Evolutionary conservation across 30 jellyfish, hydroid and myxozoan genomes (phyloP).

Genomic region (Cassiopea xamachana): DNA sequence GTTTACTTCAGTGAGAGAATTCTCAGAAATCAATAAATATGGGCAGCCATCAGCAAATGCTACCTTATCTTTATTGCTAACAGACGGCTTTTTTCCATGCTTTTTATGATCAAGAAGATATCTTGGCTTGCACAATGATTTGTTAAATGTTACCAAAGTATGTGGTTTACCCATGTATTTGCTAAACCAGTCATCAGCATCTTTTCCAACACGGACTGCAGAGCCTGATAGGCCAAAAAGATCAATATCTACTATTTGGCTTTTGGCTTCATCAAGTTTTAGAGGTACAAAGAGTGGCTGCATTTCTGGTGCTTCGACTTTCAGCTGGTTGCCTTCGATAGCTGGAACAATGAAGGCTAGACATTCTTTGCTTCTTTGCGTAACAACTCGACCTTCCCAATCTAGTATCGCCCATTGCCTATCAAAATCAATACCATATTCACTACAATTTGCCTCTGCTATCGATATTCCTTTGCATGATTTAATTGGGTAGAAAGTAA

Average conservation of each 20-base stretch:
- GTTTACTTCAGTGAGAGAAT: constrained; percentile 42
- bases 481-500: constrained; percentile 48
- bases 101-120: background rate
- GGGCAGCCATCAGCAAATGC: constrained; percentile 76
- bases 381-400: constrained; percentile 33
- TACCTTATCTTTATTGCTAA: constrained; percentile 9
- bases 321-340: constrained; percentile 13
- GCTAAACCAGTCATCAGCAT: constrained; percentile 60
- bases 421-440: constrained; percentile 57
- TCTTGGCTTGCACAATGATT: constrained; percentile 37
- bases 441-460: constrained; percentile 52
- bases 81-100: background rate
- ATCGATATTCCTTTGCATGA: constrained; percentile 59
- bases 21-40: constrained; percentile 56
- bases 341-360: constrained; percentile 45
- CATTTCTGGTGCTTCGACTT: constrained; percentile 64
- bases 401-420: constrained; percentile 69
- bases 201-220: constrained; percentile 47
- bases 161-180: constrained; percentile 38
- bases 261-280: background rate
- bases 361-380: constrained; percentile 24
- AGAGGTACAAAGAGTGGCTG: constrained; percentile 35
- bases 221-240: constrained; percentile 48
- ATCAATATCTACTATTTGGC: constrained; percentile 11
- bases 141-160: constrained; percentile 17